Evolutionary conservation across 2,113 vertebrate genomes (phyloP), one percentile per base, ranked within the genome.

Genomic region (Chrysemys picta): DNA sequence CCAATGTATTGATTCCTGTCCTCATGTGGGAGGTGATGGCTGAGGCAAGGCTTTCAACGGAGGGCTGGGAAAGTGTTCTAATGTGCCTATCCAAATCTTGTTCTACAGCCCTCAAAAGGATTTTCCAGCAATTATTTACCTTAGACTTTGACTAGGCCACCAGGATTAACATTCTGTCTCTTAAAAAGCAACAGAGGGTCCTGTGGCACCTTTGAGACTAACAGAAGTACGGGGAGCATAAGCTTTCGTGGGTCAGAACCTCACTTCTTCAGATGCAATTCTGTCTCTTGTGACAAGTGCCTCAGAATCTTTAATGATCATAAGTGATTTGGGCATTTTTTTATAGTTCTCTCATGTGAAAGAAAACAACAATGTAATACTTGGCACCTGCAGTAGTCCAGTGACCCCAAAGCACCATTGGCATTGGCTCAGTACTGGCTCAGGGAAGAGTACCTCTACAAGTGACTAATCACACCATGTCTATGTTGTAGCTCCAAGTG

Each of bases 401-500:
- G 83, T 52, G 13, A 84, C 4, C 19, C 72, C 24, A 2, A 78
- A 82, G 87, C 80, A 86, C 76, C 42, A 1, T 27, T 85, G 59
- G 54, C 4, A 35, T 69, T 45, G 24, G 38, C 69, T 90, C 27
- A 38, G 35, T 9, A 52, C 35, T 25, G 31, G 11, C 56, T 84
- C 82, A 27, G 62, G 8, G 59, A 8, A 87, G 38, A 1, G 1
- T 25, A 8, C 17, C 27, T 87, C 42, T 25, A 35, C 14, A 22
- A 17, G 79, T 2, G 6, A 29, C 17, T 80, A 4, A 4, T 27
- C 21, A 4, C 16, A 1, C 17, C 5, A 1, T 29, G 0, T 82
- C 45, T 93, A 56, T 78, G 10, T 82, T 50, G 47, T 84, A 91
- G 93, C 84, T 97, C n/a, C 82, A 96, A 65, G 94, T 93, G 87